Evolutionary conservation across 1,140 invertebrate species (phyloP), one percentile per base, ranked within the genome.

Genomic region (Zaprionus kolodkinae): DNA sequence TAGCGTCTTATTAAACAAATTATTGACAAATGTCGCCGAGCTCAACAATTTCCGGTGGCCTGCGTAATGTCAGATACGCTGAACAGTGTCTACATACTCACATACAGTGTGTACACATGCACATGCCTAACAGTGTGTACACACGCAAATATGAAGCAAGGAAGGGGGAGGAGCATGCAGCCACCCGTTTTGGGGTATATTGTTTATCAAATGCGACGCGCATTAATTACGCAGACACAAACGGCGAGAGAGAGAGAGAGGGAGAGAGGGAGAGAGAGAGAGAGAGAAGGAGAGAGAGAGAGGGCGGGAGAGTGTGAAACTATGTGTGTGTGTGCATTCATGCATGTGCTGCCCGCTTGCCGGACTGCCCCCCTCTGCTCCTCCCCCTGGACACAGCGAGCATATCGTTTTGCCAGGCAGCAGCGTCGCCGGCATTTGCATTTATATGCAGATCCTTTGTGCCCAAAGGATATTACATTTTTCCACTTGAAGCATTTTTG

Each of bases 401-500:
- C 72, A 75, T 71, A 71, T 75, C 67, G 72, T 71, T 71, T 71
- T 75, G 43, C 64, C 54, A 48, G 40, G 38, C 63, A 55, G 25
- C 21, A 21, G 59, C 43, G 13, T 15, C 43, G 56, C 36, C 30
- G 27, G 75, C 85, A 88, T 89, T 88, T 89, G 85, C 85, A 88
- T 88, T 88, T 89, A 89, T 89, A 88, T 89, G 84, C 85, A 84
- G 72, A 88, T 88, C 85, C 85, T 88, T 88, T 89, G 85, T 89
- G 85, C 85, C 85, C 85, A 88, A 89, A 88, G 85, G 85, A 88
- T 88, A 88, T 88, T 88, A 89, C 85, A 88, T 88, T 88, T 88
- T 88, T 88, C 85, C 85, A 88, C 85, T 88, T 88, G 78, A 88
- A 88, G 85, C 85, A 89, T 81, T 88, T 89, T 88, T 88, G 85